A percentile compares a stretch with the other conserved stretches of the same genome.
Conservation (phyloP, 2,888 invertebrate species). For the Dendrolimus pini region DNA sequence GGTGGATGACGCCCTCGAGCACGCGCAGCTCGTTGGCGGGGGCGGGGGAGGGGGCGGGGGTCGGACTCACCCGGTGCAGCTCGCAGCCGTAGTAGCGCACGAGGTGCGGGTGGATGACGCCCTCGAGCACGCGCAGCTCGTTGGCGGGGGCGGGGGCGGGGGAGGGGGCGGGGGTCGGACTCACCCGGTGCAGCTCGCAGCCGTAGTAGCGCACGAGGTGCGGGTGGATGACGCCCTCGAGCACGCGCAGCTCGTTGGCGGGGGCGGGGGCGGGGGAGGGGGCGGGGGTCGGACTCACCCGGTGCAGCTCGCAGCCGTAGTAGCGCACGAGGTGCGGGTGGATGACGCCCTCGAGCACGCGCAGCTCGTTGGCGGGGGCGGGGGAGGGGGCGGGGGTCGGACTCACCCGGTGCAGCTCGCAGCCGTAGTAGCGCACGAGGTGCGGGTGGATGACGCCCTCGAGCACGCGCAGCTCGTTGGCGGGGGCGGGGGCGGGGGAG, state of each 20-base stretch:
- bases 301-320: conserved; percentile 88
- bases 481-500: no score
- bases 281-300: no score
- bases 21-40: conserved; percentile 94
- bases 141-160: no score
- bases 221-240: conserved; percentile 91
- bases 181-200: conserved; percentile 86
- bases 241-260: conserved; percentile 92
- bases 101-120: conserved; percentile 89
- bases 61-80: conserved; percentile 86
- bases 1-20: conserved; percentile 91
- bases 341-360: conserved; percentile 91
- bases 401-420: conserved; percentile 87
- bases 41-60: no score
- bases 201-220: conserved; percentile 93
- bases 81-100: conserved; percentile 92
- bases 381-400: no score
- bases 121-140: conserved; percentile 94
- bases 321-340: conserved; percentile 93
- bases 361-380: conserved; percentile 94
- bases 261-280: no score
- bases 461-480: conserved; percentile 93
- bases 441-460: conserved; percentile 92
- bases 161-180: no score
- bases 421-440: conserved; percentile 92